Evolutionary conservation across 2,797 vertebrate genomes (phyloP).

Genomic region (Myripristis jacobus): DNA sequence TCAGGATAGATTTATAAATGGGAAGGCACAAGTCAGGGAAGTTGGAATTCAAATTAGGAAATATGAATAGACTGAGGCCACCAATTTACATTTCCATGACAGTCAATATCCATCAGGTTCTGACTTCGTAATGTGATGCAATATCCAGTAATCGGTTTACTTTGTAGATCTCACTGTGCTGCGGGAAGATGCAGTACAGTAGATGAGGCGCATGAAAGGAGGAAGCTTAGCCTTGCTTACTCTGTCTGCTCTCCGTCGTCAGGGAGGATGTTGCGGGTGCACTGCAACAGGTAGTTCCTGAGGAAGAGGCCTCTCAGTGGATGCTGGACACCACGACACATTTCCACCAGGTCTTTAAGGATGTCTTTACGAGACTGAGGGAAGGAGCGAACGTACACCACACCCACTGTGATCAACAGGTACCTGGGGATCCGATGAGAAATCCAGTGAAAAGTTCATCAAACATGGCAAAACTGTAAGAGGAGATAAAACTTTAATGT

Average conservation of each 20-base stretch:
- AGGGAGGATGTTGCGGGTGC: slow-evolving; percentile 96
- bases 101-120: no score
- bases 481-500: no score
- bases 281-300: slow-evolving; percentile 97
- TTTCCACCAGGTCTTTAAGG: slow-evolving; percentile 97
- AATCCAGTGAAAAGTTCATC: background rate
- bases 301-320: slow-evolving; percentile 96
- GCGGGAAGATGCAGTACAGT: background rate
- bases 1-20: no score
- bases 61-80: no score
- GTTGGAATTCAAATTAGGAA: no score
- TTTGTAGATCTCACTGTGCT: no score
- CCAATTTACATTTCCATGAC: no score
- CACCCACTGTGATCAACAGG: slow-evolving; percentile 96
- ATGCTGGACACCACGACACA: slow-evolving; percentile 99
- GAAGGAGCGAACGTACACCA: slow-evolving; percentile 98
- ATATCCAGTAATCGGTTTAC: no score
- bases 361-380: slow-evolving; percentile 99
- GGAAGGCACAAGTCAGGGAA: no score
- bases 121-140: no score
- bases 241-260: slow-evolving; percentile 95
- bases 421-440: slow-evolving; percentile 91
- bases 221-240: slow-evolving; percentile 59
- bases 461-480: no score
- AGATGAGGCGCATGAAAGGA: background rate